These are phyloP conservation scores for Sylvia atricapilla DNA, from an alignment of 2,113 vertebrate species.

Conservation along the genomic window DNA sequence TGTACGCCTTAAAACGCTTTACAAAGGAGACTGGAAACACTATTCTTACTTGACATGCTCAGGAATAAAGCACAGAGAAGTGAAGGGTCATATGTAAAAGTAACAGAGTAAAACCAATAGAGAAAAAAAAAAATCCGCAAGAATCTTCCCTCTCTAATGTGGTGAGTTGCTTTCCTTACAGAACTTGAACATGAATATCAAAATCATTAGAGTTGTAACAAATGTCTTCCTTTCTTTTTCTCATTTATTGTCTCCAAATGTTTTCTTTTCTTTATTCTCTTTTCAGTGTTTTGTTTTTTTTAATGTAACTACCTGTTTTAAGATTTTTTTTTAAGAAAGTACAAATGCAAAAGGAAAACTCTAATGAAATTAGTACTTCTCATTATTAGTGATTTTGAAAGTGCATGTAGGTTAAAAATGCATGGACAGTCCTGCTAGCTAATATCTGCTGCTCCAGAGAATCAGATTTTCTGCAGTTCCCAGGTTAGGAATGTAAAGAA, in stretches of 20 bases:
- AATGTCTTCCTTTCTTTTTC: not conserved
- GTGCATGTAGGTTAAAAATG: not conserved
- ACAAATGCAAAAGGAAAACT: not conserved
- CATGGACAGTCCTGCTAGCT: not conserved
- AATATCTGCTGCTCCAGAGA: not conserved
- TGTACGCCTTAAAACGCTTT: not conserved
- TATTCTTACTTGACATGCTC: not conserved
- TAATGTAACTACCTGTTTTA: not conserved
- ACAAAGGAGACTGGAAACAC: not conserved
- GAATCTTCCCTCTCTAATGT: not conserved
- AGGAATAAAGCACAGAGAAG: not conserved
- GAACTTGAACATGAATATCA: not conserved
- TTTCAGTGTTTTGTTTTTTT: not conserved
- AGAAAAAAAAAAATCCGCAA: not conserved
- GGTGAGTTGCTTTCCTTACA: not conserved
- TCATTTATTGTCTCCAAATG: not conserved
- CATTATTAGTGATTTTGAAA: not conserved
- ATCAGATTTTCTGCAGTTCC: conserved; percentile 15
- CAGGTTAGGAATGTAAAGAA: not conserved
- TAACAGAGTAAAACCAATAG: not conserved
- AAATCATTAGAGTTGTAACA: not conserved
- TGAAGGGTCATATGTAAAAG: not conserved
- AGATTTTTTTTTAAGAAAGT: not conserved
- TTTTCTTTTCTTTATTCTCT: not conserved
- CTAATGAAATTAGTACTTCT: not conserved